phyloP scores from a whole-genome alignment of 2,888 invertebrate species.

The Trachelus stipa region DNA sequence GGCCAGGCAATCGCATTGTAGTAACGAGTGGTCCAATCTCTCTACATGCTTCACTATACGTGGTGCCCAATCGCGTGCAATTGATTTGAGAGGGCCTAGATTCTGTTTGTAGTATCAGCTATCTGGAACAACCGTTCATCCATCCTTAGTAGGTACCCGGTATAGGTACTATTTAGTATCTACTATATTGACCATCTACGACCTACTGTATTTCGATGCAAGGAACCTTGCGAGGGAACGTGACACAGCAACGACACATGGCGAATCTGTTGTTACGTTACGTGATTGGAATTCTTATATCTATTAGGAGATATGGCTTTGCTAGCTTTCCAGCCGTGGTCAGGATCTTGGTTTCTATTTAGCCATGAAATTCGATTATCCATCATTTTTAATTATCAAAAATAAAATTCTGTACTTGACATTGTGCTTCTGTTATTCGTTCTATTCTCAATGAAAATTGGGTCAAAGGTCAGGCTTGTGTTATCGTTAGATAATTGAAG shows the following conservation, averaged over 20 bases:
- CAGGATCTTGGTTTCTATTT: constrained; percentile 18
- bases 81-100: constrained; percentile 36
- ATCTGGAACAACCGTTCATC: not conserved
- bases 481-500: not conserved
- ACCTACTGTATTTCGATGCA: not conserved
- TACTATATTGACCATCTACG: not conserved
- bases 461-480: not conserved
- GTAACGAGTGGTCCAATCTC: constrained; percentile 31
- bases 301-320: constrained; percentile 24
- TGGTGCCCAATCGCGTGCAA: constrained; percentile 24
- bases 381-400: constrained; percentile 16
- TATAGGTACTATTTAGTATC: not conserved
- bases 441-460: not conserved
- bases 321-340: constrained; percentile 41
- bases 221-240: not conserved
- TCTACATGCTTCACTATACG: not conserved
- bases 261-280: constrained; percentile 39
- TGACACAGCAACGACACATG: constrained; percentile 22
- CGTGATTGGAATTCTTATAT: constrained; percentile 41
- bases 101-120: constrained; percentile 36
- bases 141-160: not conserved
- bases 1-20: constrained; percentile 28
- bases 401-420: not conserved
- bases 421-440: not conserved
- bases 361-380: constrained; percentile 44